Percentiles rank a stretch among this genome's conserved stretches.
Evolutionary conservation across 1,140 invertebrate genomes (phyloP).

Genomic region (Orius laevigatus): DNA sequence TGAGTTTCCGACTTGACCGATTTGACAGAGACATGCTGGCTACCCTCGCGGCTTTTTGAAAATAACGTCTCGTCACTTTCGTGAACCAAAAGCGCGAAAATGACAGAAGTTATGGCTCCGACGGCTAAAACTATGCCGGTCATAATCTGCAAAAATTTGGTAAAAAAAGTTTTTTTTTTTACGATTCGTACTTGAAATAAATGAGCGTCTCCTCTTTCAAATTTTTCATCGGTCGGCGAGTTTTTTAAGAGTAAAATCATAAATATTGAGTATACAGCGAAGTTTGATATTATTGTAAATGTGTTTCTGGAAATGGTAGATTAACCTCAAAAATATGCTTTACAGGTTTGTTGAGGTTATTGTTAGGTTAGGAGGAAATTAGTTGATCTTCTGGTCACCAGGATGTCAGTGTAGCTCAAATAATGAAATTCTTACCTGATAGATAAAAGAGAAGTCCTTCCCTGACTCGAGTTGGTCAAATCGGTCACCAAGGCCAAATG

Average conservation of each 20-base stretch:
- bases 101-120: background rate
- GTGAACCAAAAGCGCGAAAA: background rate
- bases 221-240: background rate
- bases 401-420: background rate
- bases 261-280: slow-evolving; percentile 44
- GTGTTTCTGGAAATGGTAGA: slow-evolving; percentile 38
- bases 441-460: slow-evolving; percentile 70
- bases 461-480: slow-evolving; percentile 51
- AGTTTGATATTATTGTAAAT: slow-evolving; percentile 53
- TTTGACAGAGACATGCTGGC: background rate
- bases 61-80: background rate
- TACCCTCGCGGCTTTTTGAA: background rate
- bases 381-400: background rate
- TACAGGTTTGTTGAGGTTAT: background rate
- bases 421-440: slow-evolving; percentile 42
- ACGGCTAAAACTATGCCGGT: background rate
- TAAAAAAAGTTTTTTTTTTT: slow-evolving; percentile 3
- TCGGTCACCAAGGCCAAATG: slow-evolving; percentile 75
- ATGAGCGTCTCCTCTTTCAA: background rate
- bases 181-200: background rate
- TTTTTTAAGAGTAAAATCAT: slow-evolving; percentile 28
- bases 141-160: too few species aligned
- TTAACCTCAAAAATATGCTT: background rate
- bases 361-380: background rate
- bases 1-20: too few species aligned